Conservation (phyloP, 2,113 vertebrate genomes). For the Apteryx owenii region DNA sequence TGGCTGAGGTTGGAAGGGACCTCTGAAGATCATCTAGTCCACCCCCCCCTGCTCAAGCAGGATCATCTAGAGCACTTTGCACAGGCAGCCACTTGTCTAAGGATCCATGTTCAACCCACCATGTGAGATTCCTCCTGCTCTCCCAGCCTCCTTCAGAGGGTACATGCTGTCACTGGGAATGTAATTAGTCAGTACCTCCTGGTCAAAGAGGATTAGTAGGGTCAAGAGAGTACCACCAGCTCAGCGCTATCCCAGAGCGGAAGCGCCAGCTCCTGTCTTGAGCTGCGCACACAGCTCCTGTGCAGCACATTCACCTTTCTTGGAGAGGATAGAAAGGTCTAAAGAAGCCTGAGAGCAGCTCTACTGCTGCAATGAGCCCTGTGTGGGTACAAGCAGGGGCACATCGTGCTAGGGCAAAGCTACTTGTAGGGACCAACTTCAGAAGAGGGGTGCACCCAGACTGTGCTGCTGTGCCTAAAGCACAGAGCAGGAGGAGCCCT, state of each 20-base stretch:
- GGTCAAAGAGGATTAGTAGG: constrained; percentile 45
- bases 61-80: too few relatives aligned
- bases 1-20: too few relatives aligned
- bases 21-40: too few relatives aligned
- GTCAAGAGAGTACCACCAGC: constrained; percentile 20
- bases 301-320: accelerated
- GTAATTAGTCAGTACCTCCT: neutral
- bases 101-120: accelerated
- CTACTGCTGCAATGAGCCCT: neutral
- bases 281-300: accelerated
- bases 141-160: neutral
- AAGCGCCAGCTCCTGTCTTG: neutral
- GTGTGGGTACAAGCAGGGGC: neutral
- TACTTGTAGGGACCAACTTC: neutral
- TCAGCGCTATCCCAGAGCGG: neutral
- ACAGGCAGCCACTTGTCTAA: too few relatives aligned
- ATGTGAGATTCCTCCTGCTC: neutral
- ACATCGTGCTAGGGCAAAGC: neutral
- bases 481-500: too few relatives aligned
- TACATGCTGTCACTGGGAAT: neutral
- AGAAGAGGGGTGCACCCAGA: too few relatives aligned
- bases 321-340: neutral
- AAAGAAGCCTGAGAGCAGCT: neutral
- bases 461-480: too few relatives aligned
- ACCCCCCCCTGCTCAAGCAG: too few relatives aligned